Evolutionary conservation across 2,113 vertebrate species (phyloP), one percentile per base, ranked within the genome.

Genomic region (Cyanoliseus patagonus): DNA sequence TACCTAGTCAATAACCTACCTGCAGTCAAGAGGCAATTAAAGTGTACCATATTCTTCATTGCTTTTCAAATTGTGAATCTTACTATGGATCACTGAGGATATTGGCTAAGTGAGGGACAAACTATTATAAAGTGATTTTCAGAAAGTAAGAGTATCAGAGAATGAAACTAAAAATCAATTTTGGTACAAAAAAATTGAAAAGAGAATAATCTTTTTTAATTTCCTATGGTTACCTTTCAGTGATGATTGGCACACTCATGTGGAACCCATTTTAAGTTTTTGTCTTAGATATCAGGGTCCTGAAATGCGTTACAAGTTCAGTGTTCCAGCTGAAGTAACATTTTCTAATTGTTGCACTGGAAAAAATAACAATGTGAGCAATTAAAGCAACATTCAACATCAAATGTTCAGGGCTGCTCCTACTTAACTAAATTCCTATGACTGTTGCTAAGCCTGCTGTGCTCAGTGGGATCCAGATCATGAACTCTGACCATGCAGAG

Each of bases 1-100:
- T 90, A 81, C 76, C 77, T 80, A 85, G 94, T 96, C 83, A 90
- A 68, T 94, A 95, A 78, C 37, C 69, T 59, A 81, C 70, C n/a
- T 76, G 33, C 76, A 87, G 76, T 86, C 69, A 93, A 91, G 80
- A 94, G 73, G 41, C 78, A 94, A 92, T 94, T 77, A 92, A 42
- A 87, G 17, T 39, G 13, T 22, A 87, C 86, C 77, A 80, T 86
- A 84, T 76, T 95, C 70, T 95, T 93, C 77, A 76, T 9, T 92
- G 86, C 57, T 82, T 94, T 94, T 78, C 49, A 96, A 47, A 88
- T 35, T 70, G 49, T 92, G 86, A 81, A 67, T 92, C 67, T 83
- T 90, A 64, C 55, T 57, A 63, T 28, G 75, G 85, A 95, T 87
- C 87, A 70, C 74, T 27, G 23, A 79, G 33, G 35, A 66, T 89